phyloP scores from a whole-genome alignment of 1,140 invertebrate species.

The Brachionus paranguensis region DNA sequence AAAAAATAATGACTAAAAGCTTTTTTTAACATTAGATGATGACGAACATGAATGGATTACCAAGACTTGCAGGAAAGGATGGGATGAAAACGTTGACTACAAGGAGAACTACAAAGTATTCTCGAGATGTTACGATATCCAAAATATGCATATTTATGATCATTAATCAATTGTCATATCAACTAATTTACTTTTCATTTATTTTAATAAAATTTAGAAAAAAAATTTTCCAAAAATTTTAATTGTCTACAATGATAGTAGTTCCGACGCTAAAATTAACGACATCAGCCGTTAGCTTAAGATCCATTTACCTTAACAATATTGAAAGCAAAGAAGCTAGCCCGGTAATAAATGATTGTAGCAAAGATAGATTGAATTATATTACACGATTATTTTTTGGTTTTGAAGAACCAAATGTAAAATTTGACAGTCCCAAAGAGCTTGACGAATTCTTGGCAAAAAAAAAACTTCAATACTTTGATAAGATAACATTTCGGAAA shows the following conservation, averaged over 20 bases:
- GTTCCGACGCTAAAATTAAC: neutral
- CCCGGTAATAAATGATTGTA: neutral
- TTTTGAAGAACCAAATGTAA: neutral
- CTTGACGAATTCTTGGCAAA: neutral
- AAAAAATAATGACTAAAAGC: neutral
- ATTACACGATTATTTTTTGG: neutral
- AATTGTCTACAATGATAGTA: neutral
- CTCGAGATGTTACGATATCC: slow-evolving; percentile 31
- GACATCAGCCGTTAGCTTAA: neutral
- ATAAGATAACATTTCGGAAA: neutral
- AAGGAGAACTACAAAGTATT: slow-evolving; percentile 42
- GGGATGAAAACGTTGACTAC: slow-evolving; percentile 55
- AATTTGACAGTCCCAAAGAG: neutral
- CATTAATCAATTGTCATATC: slow-evolving; percentile 22
- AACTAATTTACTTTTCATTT: slow-evolving; percentile 7
- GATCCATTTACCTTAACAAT: neutral
- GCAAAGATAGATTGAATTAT: neutral
- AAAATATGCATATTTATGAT: slow-evolving; percentile 36
- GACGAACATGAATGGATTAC: slow-evolving; percentile 56
- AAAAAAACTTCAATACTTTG: neutral
- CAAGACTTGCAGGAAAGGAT: slow-evolving; percentile 54
- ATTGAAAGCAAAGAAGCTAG: neutral
- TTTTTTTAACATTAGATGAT: slow-evolving; percentile 48
- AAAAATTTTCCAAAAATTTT: neutral
- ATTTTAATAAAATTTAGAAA: neutral